Base-by-base conservation (phyloP, 2,113 vertebrate species). In the Heteronetta atricapilla region DNA sequence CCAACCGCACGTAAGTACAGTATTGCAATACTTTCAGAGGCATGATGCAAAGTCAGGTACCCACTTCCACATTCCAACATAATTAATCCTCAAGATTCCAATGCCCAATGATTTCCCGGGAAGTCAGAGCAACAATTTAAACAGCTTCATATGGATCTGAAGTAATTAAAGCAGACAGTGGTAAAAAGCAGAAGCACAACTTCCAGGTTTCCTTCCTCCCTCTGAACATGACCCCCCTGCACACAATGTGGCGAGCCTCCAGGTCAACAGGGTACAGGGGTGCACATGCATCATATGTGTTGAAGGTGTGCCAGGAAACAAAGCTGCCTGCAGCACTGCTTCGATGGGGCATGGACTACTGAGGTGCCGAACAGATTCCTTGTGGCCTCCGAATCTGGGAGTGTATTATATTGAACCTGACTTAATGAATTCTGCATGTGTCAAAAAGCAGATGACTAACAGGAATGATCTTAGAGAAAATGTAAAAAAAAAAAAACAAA, bases 221-320 rank as follows among this genome's bases (percentile, higher is more conserved):
- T 50, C 28, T 44, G 23, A 68, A 42, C 0, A 0, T 70, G 52
- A 31, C 17, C 18, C 38, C 1, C 50, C 50, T 52, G 1, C 40
- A 67, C 10, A 22, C 15, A 20, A 36, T 0, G 0, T 28, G 26
- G 13, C 34, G 12, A 6, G 28, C 12, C 55, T 56, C 22, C 42
- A 66, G 38, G 82, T 29, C 25, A 68, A 29, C 31, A 28, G n/a
- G 36, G 17, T 55, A 34, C 21, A 1, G 0, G 0, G 1, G 44
- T 2, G 17, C 31, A 50, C 0, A 0, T 6, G 13, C 10, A 31
- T 10, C 0, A 0, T 28, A 21, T 23, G 11, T 0, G 0, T 4
- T 48, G 60, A 48, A 60, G 34, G 48, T 18, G 20, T 7, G 4
- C 23, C 42, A 59, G 22, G 26, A 78, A 64, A 68, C 15, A 82